These are phyloP conservation scores for Aphidoletes aphidimyza DNA, from an alignment of 2,888 invertebrate species.

Conservation along the genomic window DNA sequence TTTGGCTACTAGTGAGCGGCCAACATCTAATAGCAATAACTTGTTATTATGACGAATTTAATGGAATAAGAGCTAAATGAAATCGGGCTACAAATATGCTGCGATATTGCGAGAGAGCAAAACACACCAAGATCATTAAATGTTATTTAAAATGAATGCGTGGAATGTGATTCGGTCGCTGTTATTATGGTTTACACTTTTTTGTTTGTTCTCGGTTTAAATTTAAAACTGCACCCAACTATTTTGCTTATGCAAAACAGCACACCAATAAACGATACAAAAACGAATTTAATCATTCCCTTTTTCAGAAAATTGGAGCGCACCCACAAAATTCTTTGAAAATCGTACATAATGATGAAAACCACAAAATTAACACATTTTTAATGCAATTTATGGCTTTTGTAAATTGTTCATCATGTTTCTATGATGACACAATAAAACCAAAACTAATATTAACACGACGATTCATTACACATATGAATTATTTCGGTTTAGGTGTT, in stretches of 20 bases:
- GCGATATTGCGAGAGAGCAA: too few species aligned
- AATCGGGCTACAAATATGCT: background rate
- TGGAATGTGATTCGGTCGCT: background rate
- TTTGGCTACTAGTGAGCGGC: too few species aligned
- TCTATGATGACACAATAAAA: too few species aligned
- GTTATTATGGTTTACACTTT: background rate
- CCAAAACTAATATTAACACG: too few species aligned
- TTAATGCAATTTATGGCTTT: background rate
- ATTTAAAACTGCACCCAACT: too few species aligned
- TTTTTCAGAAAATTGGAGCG: background rate
- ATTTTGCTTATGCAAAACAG: too few species aligned
- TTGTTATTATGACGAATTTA: constrained; percentile 2
- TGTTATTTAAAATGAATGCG: background rate
- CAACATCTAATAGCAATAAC: background rate
- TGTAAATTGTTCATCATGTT: too few species aligned
- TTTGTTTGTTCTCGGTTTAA: too few species aligned
- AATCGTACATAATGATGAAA: background rate
- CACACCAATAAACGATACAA: too few species aligned
- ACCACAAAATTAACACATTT: background rate
- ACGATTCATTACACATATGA: too few species aligned
- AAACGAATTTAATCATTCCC: too few species aligned
- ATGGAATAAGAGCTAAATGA: background rate
- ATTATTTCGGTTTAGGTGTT: too few species aligned
- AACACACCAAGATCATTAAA: background rate
- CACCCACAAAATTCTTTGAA: background rate